phyloP scores from a whole-genome alignment of 1,140 invertebrate genomes.

The Trichoplusia ni region DNA sequence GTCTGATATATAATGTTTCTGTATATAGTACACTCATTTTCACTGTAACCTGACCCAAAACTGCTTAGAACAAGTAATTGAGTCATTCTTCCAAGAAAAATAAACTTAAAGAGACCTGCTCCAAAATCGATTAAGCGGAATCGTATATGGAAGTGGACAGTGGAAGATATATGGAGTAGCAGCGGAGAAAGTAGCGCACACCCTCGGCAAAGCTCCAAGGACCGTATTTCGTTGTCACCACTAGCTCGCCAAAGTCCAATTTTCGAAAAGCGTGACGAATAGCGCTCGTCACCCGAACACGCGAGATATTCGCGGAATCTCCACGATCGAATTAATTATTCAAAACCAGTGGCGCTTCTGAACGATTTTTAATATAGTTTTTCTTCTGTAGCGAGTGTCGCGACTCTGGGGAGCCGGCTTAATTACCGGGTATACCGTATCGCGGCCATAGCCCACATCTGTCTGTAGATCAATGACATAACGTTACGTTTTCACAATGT shows the following conservation, averaged over 20 bases:
- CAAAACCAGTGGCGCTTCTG: constrained; percentile 38
- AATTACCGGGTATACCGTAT: constrained; percentile 53
- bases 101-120: constrained; percentile 25
- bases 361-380: constrained; percentile 44
- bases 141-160: constrained; percentile 19
- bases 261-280: constrained; percentile 33
- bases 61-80: constrained; percentile 34
- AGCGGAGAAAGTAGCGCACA: constrained; percentile 13
- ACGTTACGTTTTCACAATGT: constrained; percentile 35
- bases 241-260: constrained; percentile 28
- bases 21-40: constrained; percentile 5
- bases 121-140: constrained; percentile 29
- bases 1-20: neutral
- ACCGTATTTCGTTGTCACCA: neutral
- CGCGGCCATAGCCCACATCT: constrained; percentile 59
- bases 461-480: constrained; percentile 48
- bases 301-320: constrained; percentile 38
- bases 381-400: constrained; percentile 49
- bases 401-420: constrained; percentile 54
- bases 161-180: neutral
- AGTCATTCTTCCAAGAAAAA: constrained; percentile 30
- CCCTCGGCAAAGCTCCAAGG: constrained; percentile 29
- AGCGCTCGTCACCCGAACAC: constrained; percentile 1
- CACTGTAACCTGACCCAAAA: constrained; percentile 1
- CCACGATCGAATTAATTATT: constrained; percentile 29